phyloP scores from a whole-genome alignment of 92 coral and sea anemone species.

The Bergia puertoricense region DNA sequence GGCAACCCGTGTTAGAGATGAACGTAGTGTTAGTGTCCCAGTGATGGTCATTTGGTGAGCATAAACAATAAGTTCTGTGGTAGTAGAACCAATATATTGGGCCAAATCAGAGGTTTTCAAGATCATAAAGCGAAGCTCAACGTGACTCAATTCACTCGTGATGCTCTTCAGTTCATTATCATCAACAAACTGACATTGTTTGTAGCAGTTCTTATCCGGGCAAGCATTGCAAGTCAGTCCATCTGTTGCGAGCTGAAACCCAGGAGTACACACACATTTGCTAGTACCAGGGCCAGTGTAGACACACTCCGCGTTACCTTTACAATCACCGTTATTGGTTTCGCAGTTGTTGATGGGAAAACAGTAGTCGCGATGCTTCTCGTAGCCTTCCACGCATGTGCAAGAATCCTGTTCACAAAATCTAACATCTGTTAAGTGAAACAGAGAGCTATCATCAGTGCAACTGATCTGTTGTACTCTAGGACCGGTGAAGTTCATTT shows the following conservation, averaged over 20 bases:
- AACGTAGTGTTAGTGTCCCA: constrained; percentile 41
- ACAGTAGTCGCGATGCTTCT: constrained; percentile 37
- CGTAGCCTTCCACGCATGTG: constrained; percentile 58
- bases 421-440: neutral
- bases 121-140: constrained; percentile 40
- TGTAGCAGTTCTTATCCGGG: constrained; percentile 54
- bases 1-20: constrained; percentile 36
- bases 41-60: constrained; percentile 50
- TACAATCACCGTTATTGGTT: constrained; percentile 53
- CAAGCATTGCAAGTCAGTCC: constrained; percentile 48
- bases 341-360: constrained; percentile 67
- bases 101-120: constrained; percentile 44
- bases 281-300: constrained; percentile 62
- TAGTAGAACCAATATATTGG: neutral
- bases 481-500: too few relatives aligned
- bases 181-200: constrained; percentile 41
- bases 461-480: too few relatives aligned
- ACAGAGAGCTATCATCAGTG: too few relatives aligned
- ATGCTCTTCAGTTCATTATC: constrained; percentile 37
- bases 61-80: constrained; percentile 38
- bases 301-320: constrained; percentile 56
- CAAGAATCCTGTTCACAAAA: neutral
- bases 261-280: constrained; percentile 49
- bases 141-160: constrained; percentile 9
- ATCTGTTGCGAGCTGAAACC: constrained; percentile 38